Conservation (phyloP, 1,140 invertebrate species). For the Drosophila sp. region DNA sequence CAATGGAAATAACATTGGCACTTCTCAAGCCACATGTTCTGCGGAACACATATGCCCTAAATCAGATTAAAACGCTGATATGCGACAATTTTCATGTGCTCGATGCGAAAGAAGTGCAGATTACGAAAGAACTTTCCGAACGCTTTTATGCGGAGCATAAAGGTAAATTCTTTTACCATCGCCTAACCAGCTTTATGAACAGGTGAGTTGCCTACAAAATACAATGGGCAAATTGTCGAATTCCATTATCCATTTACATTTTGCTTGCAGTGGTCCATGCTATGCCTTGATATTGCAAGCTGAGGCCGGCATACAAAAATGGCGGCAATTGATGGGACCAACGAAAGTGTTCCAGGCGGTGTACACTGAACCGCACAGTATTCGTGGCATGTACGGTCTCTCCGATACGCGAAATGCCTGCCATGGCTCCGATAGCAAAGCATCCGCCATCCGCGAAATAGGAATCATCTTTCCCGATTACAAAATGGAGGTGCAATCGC, state of each 20-base stretch:
- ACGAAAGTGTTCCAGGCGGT: slow-evolving; percentile 93
- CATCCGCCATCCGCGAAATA: slow-evolving; percentile 91
- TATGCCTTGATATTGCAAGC: slow-evolving; percentile 90
- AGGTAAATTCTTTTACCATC: slow-evolving; percentile 94
- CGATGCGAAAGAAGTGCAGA: slow-evolving; percentile 86
- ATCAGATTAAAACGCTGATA: slow-evolving; percentile 88
- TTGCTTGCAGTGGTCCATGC: slow-evolving; percentile 89
- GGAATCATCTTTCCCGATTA: slow-evolving; percentile 93
- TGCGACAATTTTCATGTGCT: slow-evolving; percentile 90
- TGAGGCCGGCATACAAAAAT: slow-evolving; percentile 89
- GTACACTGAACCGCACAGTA: slow-evolving; percentile 89
- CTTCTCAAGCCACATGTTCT: slow-evolving; percentile 90
- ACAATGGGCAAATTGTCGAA: background rate
- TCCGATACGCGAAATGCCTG: slow-evolving; percentile 96
- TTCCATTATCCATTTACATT: no score
- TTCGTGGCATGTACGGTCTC: slow-evolving; percentile 92
- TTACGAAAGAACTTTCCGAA: slow-evolving; percentile 87
- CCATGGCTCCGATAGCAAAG: slow-evolving; percentile 94
- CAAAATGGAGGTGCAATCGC: slow-evolving; percentile 60
- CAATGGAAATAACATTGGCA: slow-evolving; percentile 85
- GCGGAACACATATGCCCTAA: slow-evolving; percentile 87
- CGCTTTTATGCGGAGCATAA: slow-evolving; percentile 93
- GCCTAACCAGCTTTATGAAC: slow-evolving; percentile 93
- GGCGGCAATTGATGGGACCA: slow-evolving; percentile 93
- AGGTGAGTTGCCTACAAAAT: slow-evolving; percentile 84